These are phyloP conservation scores for Forficula auricularia DNA, from an alignment of 1,140 invertebrate species.

Conservation along the genomic window DNA sequence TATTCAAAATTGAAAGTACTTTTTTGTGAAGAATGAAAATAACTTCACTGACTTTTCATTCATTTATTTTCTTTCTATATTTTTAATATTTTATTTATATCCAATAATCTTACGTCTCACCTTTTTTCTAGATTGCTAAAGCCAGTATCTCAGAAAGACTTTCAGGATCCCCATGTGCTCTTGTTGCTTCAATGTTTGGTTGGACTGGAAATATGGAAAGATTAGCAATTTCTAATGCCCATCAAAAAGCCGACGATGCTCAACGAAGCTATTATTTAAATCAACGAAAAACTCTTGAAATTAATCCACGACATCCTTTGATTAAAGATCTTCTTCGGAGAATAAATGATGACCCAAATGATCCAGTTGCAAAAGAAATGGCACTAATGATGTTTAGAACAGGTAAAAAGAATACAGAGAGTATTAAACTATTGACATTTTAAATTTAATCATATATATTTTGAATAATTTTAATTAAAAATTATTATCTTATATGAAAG, in stretches of 20 bases:
- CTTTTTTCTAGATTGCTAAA: slow-evolving; percentile 43
- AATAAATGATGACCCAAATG: slow-evolving; percentile 61
- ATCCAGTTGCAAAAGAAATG: slow-evolving; percentile 68
- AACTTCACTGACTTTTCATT: slow-evolving; percentile 1
- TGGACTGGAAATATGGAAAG: slow-evolving; percentile 99
- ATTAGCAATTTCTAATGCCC: slow-evolving; percentile 86
- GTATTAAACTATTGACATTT: not conserved
- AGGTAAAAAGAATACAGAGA: too few relatives aligned
- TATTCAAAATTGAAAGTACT: too few relatives aligned
- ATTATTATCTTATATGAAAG: too few relatives aligned
- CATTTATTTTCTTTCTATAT: slow-evolving; percentile 2
- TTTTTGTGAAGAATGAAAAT: too few relatives aligned
- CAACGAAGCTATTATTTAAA: slow-evolving; percentile 79
- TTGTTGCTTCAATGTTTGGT: slow-evolving; percentile 92
- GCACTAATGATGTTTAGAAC: slow-evolving; percentile 85
- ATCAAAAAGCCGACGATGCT: slow-evolving; percentile 87
- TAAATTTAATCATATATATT: not conserved
- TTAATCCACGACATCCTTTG: slow-evolving; percentile 93
- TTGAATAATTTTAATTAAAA: too few relatives aligned
- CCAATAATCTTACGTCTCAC: not conserved
- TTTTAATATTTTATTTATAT: not conserved
- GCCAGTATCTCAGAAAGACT: slow-evolving; percentile 79
- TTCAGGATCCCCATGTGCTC: slow-evolving; percentile 80
- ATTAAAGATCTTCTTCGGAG: slow-evolving; percentile 76
- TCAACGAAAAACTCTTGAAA: slow-evolving; percentile 95